These are phyloP conservation scores for Emys orbicularis DNA, from an alignment of 2,797 vertebrate species.

Conservation along the genomic window DNA sequence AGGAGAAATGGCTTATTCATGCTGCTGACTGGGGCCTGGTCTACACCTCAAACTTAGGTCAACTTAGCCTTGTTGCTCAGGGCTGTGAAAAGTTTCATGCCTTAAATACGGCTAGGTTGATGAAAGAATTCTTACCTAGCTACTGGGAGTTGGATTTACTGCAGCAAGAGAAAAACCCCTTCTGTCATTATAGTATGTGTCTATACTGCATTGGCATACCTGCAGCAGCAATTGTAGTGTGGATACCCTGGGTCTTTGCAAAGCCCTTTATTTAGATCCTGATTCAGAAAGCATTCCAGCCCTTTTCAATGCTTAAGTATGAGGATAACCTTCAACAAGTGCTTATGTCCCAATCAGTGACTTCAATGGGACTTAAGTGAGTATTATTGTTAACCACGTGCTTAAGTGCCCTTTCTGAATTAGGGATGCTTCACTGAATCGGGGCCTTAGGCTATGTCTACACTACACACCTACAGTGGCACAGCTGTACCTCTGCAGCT, in stretches of 20 bases:
- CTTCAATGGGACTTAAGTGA: not conserved
- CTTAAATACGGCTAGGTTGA: not conserved
- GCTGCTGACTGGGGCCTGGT: not conserved
- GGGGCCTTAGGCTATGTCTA: not conserved
- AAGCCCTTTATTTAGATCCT: not conserved
- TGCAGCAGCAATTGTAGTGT: not conserved
- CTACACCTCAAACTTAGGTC: not conserved
- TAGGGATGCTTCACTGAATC: not conserved
- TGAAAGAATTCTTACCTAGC: not conserved
- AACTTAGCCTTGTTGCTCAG: not conserved
- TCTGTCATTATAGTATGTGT: not conserved
- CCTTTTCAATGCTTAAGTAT: not conserved
- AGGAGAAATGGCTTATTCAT: not conserved
- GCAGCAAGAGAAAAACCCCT: too few species aligned
- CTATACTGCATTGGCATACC: not conserved
- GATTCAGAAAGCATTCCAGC: not conserved
- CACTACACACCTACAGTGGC: too few species aligned
- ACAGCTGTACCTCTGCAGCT: too few species aligned
- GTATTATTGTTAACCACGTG: not conserved
- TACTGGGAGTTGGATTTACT: not conserved
- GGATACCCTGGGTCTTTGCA: too few species aligned
- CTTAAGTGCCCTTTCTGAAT: not conserved
- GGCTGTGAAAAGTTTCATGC: not conserved
- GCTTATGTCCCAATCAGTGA: not conserved
- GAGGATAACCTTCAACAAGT: not conserved